phyloP scores from a whole-genome alignment of 1,140 invertebrate species.

The Ips nitidus region DNA sequence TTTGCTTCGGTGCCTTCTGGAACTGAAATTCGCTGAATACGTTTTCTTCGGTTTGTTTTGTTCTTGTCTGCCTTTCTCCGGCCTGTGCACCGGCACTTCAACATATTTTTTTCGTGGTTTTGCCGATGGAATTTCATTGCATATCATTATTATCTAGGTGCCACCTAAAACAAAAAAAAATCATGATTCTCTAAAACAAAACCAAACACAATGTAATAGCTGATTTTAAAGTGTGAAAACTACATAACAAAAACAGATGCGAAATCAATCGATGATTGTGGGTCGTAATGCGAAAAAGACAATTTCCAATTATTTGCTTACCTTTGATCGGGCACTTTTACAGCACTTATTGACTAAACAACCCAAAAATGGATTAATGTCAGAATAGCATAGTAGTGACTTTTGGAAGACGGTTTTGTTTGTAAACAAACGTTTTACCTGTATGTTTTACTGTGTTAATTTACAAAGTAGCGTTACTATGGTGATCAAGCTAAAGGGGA shows the following conservation, averaged over 20 bases:
- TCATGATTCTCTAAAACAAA: not conserved
- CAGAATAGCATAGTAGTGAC: slow-evolving; percentile 1
- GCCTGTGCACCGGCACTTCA: slow-evolving; percentile 43
- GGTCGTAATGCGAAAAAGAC: too few species aligned
- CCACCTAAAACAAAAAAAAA: slow-evolving; percentile 12
- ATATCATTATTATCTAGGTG: slow-evolving; percentile 29
- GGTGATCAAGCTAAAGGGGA: slow-evolving; percentile 11
- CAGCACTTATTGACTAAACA: slow-evolving; percentile 25
- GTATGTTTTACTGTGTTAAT: slow-evolving; percentile 6
- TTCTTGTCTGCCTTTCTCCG: slow-evolving; percentile 18
- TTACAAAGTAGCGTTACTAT: slow-evolving; percentile 24
- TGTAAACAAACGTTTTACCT: slow-evolving; percentile 35
- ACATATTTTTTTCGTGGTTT: slow-evolving; percentile 42
- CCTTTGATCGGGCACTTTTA: slow-evolving; percentile 13
- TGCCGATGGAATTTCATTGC: slow-evolving; percentile 34
- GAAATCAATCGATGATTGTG: too few species aligned
- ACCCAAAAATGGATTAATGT: slow-evolving; percentile 17
- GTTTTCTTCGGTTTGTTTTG: slow-evolving; percentile 36
- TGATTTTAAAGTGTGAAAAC: too few species aligned
- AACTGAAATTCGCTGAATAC: slow-evolving; percentile 42
- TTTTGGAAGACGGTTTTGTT: slow-evolving; percentile 21
- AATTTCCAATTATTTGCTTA: not conserved
- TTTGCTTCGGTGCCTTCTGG: slow-evolving; percentile 34
- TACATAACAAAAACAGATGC: too few species aligned
- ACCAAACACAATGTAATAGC: not conserved